Percentiles rank a stretch among this genome's conserved stretches.
These are phyloP conservation scores for Conus betulinus DNA, from an alignment of 1,140 invertebrate genomes.

Conservation along the genomic window DNA sequence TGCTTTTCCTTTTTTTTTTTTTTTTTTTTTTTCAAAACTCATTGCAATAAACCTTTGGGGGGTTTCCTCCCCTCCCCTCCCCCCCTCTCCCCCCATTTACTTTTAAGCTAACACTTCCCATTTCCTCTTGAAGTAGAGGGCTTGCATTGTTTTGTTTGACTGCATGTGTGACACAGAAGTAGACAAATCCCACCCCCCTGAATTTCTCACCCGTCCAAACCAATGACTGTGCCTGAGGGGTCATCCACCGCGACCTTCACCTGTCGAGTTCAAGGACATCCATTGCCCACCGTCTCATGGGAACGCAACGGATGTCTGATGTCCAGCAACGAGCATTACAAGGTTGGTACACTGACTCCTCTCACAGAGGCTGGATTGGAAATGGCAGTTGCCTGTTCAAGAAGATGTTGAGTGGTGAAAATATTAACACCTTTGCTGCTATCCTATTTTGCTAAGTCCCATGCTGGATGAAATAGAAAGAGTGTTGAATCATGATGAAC, in stretches of 20 bases:
- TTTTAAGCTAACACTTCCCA: not conserved
- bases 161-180: conserved; percentile 51
- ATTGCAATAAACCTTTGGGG: not conserved
- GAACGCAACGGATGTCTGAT: conserved; percentile 83
- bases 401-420: too few relatives aligned
- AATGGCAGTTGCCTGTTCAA: too few relatives aligned
- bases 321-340: conserved; percentile 47
- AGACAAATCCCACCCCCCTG: conserved; percentile 51
- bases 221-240: conserved; percentile 45
- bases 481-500: too few relatives aligned
- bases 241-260: conserved; percentile 43
- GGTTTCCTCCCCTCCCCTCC: not conserved
- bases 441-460: too few relatives aligned
- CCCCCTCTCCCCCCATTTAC: not conserved
- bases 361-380: too few relatives aligned
- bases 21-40: conserved; percentile 4
- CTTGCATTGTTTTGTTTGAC: conserved; percentile 38
- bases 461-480: too few relatives aligned
- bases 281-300: conserved; percentile 93
- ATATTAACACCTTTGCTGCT: too few relatives aligned
- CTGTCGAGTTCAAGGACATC: conserved; percentile 86
- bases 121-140: conserved; percentile 17
- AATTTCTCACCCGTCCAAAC: conserved; percentile 51
- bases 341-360: conserved; percentile 45
- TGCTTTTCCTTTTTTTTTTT: conserved; percentile 32